phyloP scores from a whole-genome alignment of 2,888 invertebrate species.

The Dynastes tityus region DNA sequence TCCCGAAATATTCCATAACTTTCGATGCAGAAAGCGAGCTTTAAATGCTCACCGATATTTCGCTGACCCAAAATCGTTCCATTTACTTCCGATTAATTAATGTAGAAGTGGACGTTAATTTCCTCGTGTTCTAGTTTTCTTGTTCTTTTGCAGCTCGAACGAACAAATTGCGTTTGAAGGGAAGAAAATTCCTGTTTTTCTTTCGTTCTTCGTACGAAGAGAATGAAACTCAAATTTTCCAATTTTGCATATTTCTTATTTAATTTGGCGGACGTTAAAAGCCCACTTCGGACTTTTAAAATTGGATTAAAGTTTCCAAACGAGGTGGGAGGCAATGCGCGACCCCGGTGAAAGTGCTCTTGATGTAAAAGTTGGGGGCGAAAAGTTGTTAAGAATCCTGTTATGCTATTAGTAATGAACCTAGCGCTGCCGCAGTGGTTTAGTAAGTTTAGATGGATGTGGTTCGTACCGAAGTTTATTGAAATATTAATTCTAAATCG shows the following conservation, averaged over 20 bases:
- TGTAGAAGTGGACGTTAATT: slow-evolving; percentile 20
- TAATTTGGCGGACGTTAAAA: slow-evolving; percentile 46
- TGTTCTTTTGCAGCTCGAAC: slow-evolving; percentile 23
- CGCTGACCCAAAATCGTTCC: slow-evolving; percentile 23
- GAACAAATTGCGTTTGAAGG: slow-evolving; percentile 24
- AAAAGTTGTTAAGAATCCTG: slow-evolving; percentile 30
- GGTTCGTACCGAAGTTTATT: background rate
- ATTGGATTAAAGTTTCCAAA: slow-evolving; percentile 47
- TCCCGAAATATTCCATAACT: background rate
- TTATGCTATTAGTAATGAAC: slow-evolving; percentile 7
- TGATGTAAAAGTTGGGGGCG: slow-evolving; percentile 15
- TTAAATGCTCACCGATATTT: slow-evolving; percentile 4
- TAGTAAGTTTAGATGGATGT: background rate
- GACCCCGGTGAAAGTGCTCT: slow-evolving; percentile 24
- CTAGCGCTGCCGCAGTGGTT: background rate
- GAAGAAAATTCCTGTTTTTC: slow-evolving; percentile 3
- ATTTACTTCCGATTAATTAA: slow-evolving; percentile 27
- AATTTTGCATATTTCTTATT: slow-evolving; percentile 48
- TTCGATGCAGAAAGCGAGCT: slow-evolving; percentile 5
- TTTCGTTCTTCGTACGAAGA: slow-evolving; percentile 15
- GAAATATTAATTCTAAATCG: background rate
- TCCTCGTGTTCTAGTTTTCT: slow-evolving; percentile 2
- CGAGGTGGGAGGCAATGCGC: slow-evolving; percentile 20
- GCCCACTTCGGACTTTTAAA: slow-evolving; percentile 45
- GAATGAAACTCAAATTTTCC: slow-evolving; percentile 34